These are phyloP conservation scores for Eristalis intricaria DNA, from an alignment of 2,888 invertebrate genomes.

Conservation along the genomic window DNA sequence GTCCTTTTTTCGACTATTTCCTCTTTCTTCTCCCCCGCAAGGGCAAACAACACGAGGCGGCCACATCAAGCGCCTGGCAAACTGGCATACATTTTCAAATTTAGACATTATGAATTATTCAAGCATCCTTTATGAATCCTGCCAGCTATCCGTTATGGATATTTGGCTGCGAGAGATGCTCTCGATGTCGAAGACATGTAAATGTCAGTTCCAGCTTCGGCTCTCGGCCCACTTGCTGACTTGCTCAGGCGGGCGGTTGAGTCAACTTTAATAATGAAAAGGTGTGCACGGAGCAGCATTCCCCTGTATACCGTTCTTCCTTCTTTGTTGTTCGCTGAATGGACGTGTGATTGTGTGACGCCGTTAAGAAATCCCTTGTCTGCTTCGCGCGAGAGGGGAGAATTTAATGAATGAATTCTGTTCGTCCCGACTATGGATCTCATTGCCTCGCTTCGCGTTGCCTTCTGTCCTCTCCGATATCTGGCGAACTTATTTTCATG, in stretches of 20 bases:
- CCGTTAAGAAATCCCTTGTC: conserved; percentile 30
- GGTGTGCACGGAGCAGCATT: conserved; percentile 45
- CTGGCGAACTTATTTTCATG: conserved; percentile 34
- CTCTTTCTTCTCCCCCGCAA: conserved; percentile 16
- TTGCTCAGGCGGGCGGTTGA: conserved; percentile 40
- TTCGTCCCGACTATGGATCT: conserved; percentile 30
- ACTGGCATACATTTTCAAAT: conserved; percentile 71
- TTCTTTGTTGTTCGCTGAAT: conserved; percentile 7
- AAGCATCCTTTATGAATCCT: conserved; percentile 66
- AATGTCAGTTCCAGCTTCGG: not conserved
- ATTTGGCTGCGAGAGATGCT: conserved; percentile 35
- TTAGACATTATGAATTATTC: conserved; percentile 71
- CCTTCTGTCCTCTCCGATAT: conserved; percentile 12
- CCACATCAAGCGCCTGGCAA: conserved; percentile 55
- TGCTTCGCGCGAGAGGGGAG: conserved; percentile 13
- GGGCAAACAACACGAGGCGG: conserved; percentile 15
- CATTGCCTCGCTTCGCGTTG: conserved; percentile 43
- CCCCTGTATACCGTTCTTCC: conserved; percentile 18
- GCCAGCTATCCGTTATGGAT: conserved; percentile 55
- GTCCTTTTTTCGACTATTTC: conserved; percentile 38
- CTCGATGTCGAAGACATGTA: not conserved
- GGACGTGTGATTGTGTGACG: conserved; percentile 9
- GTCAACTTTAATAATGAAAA: conserved; percentile 66
- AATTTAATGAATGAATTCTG: conserved; percentile 57
- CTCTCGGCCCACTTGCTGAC: not conserved